These are phyloP conservation scores for Montipora sp. DNA, from an alignment of 64 coral and sea anemone species.

Conservation along the genomic window DNA sequence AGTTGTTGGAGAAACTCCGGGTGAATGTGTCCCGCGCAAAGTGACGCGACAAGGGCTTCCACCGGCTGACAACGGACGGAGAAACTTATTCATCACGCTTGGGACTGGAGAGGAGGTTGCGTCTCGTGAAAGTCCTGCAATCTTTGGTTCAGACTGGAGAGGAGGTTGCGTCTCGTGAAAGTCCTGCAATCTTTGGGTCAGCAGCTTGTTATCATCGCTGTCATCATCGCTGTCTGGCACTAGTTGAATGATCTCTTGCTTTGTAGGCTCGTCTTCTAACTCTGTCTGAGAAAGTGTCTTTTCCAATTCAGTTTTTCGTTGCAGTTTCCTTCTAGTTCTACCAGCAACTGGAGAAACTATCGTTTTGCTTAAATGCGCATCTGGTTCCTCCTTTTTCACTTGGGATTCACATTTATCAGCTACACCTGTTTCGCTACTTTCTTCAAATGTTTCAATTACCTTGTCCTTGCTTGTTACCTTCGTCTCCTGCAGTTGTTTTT, in stretches of 20 bases:
- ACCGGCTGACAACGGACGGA: constrained; percentile 63
- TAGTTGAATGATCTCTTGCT: constrained; percentile 9
- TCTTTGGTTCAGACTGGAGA: neutral
- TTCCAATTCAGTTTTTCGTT: constrained; percentile 24
- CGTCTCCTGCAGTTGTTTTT: neutral
- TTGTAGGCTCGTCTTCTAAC: neutral
- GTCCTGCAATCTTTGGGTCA: neutral
- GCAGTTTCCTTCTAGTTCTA: constrained; percentile 73
- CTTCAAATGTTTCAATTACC: neutral
- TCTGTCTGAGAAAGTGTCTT: neutral
- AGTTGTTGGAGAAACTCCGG: constrained; percentile 72
- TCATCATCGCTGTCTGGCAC: neutral
- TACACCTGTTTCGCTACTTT: neutral
- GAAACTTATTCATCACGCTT: constrained; percentile 72
- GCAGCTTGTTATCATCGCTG: neutral
- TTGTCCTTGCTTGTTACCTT: neutral
- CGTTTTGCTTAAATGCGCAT: neutral
- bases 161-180: neutral
- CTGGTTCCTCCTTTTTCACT: constrained; percentile 14
- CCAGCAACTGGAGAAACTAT: constrained; percentile 79
- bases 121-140: constrained; percentile 25
- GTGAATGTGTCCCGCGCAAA: constrained; percentile 48
- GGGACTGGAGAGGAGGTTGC: constrained; percentile 72
- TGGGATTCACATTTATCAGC: neutral
- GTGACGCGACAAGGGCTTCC: constrained; percentile 61